Evolutionary conservation across 2,113 vertebrate species (phyloP).

Genomic region (Embiotoca jacksoni): DNA sequence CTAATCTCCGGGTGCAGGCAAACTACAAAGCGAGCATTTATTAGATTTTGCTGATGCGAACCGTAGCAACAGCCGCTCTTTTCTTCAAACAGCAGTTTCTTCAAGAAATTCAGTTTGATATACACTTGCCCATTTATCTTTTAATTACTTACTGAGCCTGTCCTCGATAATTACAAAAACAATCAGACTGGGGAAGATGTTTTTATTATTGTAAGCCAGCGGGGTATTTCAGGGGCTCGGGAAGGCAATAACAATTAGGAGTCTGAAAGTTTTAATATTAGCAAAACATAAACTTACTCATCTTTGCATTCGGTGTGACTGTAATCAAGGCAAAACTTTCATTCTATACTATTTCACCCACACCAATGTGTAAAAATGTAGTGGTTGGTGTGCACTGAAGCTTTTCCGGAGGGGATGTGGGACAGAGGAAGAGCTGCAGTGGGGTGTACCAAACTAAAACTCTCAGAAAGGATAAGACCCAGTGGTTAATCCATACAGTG

Average conservation of each 20-base stretch:
- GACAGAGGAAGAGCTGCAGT: slow-evolving; percentile 3
- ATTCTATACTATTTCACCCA: neutral
- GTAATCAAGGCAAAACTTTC: neutral
- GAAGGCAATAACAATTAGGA: neutral
- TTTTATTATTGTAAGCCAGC: slow-evolving; percentile 21
- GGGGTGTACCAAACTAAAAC: slow-evolving; percentile 29
- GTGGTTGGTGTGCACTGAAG: neutral
- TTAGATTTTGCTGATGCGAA: slow-evolving; percentile 57
- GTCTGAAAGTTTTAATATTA: neutral
- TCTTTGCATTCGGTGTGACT: neutral
- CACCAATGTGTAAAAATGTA: slow-evolving; percentile 21
- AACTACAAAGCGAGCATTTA: slow-evolving; percentile 59
- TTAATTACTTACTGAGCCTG: slow-evolving; percentile 39
- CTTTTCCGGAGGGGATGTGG: slow-evolving; percentile 27
- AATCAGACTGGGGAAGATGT: slow-evolving; percentile 15
- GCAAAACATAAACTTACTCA: neutral
- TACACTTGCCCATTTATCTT: slow-evolving; percentile 21
- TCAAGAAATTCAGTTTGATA: slow-evolving; percentile 36
- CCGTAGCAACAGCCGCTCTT: slow-evolving; percentile 35
- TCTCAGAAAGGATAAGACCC: slow-evolving; percentile 12
- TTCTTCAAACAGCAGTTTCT: slow-evolving; percentile 24
- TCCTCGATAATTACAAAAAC: slow-evolving; percentile 42
- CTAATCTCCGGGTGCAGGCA: slow-evolving; percentile 50
- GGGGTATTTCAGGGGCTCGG: neutral
- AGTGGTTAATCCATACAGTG: neutral